Conservation (phyloP, 2,113 vertebrate genomes). For the Nannospalax galili region DNA sequence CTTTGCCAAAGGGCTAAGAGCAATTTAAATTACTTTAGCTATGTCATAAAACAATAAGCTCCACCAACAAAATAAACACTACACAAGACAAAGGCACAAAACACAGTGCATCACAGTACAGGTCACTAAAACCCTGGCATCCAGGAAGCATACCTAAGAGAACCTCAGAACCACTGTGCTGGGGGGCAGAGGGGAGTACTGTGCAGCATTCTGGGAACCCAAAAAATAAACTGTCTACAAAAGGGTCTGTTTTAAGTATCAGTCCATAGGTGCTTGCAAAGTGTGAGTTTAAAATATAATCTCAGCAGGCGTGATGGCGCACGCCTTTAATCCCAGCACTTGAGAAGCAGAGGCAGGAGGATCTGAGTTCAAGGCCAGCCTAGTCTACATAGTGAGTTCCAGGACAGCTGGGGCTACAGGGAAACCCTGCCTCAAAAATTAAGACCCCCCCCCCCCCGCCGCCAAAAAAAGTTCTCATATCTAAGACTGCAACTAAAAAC, state of each 20-base stretch:
- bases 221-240: background rate
- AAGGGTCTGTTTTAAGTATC: background rate
- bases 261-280: background rate
- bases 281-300: background rate
- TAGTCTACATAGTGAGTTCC: no score
- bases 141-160: background rate
- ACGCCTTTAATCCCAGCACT: no score
- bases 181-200: background rate
- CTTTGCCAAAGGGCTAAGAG: constrained; percentile 65
- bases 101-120: constrained; percentile 46
- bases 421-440: no score
- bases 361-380: no score
- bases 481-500: background rate
- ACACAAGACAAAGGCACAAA: constrained; percentile 74
- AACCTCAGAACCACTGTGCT: background rate
- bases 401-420: no score
- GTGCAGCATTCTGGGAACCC: constrained; percentile 3
- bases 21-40: constrained; percentile 2
- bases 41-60: constrained; percentile 33
- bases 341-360: no score
- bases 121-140: background rate
- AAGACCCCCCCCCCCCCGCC: no score
- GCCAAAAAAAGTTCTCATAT: no score
- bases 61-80: constrained; percentile 48
- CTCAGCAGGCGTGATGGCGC: no score